These are phyloP conservation scores for Anisognathus igniventris DNA, from an alignment of 2,797 vertebrate species.

Conservation along the genomic window DNA sequence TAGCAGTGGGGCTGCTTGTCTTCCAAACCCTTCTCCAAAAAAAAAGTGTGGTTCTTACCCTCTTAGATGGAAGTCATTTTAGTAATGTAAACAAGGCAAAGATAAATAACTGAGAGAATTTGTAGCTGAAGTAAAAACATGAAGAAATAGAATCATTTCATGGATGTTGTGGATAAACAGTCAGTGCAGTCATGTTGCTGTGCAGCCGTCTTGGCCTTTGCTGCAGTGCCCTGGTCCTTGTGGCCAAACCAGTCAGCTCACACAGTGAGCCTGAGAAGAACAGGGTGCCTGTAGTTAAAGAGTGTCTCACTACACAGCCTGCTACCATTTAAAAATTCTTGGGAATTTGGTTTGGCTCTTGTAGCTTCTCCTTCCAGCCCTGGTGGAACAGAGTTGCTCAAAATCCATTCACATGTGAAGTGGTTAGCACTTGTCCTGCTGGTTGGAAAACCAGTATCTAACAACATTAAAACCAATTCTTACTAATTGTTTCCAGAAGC, in stretches of 20 bases:
- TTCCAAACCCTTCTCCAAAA: neutral
- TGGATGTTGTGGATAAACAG: rapidly evolving
- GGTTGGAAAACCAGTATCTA: neutral
- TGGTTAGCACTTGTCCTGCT: neutral
- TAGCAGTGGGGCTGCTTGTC: neutral
- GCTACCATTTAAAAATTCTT: neutral
- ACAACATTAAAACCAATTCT: neutral
- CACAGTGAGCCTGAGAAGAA: neutral
- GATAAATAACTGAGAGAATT: neutral
- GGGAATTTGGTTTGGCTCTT: neutral
- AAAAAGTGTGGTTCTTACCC: rapidly evolving
- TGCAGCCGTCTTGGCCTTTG: rapidly evolving
- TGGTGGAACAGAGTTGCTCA: neutral
- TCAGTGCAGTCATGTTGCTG: neutral
- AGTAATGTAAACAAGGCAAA: neutral
- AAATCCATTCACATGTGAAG: neutral
- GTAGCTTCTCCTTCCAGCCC: neutral
- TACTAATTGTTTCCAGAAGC: neutral
- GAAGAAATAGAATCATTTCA: neutral
- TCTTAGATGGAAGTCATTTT: neutral
- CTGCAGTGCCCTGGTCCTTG: no score
- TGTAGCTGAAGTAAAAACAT: neutral
- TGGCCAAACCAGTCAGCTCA: neutral
- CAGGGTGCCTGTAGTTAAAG: neutral
- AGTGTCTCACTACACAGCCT: rapidly evolving